Evolutionary conservation across 2,888 invertebrate genomes (phyloP).

Genomic region (Drosophila pseudotalamancana): DNA sequence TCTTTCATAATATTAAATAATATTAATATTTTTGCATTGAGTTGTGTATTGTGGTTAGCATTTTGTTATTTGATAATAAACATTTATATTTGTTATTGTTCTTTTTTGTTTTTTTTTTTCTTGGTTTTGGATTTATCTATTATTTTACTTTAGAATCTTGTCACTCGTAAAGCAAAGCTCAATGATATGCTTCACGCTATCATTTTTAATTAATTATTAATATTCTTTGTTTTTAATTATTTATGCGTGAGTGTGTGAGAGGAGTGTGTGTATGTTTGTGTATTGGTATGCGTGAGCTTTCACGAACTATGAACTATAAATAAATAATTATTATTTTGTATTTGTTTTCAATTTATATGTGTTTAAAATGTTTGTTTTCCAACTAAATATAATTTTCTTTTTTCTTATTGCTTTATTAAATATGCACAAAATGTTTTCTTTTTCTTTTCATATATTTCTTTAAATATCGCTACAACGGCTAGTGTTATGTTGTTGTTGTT

Average conservation of each 20-base stretch:
- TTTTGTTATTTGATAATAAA: constrained; percentile 32
- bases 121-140: constrained; percentile 37
- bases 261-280: too few relatives aligned
- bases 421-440: constrained; percentile 17
- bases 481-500: constrained; percentile 41
- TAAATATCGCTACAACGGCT: constrained; percentile 47
- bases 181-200: constrained; percentile 76
- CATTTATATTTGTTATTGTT: constrained; percentile 55
- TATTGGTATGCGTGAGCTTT: constrained; percentile 17
- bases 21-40: constrained; percentile 17
- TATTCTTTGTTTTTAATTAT: constrained; percentile 7
- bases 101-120: too few relatives aligned
- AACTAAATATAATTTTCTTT: constrained; percentile 24
- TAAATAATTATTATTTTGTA: not conserved
- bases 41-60: constrained; percentile 33
- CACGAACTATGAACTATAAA: constrained; percentile 9
- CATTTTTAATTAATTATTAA: constrained; percentile 13
- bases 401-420: constrained; percentile 20
- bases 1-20: constrained; percentile 10
- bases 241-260: constrained; percentile 23
- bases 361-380: constrained; percentile 21
- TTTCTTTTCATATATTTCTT: constrained; percentile 13
- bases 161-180: constrained; percentile 76
- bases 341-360: constrained; percentile 13
- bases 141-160: constrained; percentile 58